phyloP scores from a whole-genome alignment of 2,888 invertebrate species.

The Corbicula japonica region DNA sequence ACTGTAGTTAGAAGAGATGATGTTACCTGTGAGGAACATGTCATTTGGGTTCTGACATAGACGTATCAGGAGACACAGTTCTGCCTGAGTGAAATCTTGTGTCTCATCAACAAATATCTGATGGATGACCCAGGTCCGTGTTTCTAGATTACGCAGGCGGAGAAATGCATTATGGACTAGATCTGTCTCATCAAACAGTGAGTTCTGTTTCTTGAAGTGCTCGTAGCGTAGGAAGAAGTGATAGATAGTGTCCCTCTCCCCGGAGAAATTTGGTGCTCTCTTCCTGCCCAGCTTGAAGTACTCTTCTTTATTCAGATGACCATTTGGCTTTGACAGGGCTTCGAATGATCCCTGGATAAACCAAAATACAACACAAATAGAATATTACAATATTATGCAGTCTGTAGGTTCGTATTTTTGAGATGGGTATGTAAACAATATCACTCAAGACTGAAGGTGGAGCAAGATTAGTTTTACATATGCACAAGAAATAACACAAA shows the following conservation, averaged over 20 bases:
- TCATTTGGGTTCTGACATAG: slow-evolving; percentile 81
- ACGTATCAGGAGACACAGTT: slow-evolving; percentile 78
- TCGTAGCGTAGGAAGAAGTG: slow-evolving; percentile 71
- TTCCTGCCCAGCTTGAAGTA: slow-evolving; percentile 76
- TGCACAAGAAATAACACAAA: too few species aligned
- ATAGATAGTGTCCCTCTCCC: slow-evolving; percentile 72
- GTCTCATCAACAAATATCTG: slow-evolving; percentile 84
- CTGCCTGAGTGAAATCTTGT: slow-evolving; percentile 84
- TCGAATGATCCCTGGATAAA: slow-evolving; percentile 77
- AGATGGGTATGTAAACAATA: too few species aligned
- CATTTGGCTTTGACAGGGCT: slow-evolving; percentile 69
- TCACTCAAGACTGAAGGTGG: too few species aligned
- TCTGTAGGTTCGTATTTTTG: too few species aligned
- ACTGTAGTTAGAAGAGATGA: not conserved
- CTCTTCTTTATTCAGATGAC: slow-evolving; percentile 68
- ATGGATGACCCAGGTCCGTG: slow-evolving; percentile 70
- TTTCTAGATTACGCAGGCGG: slow-evolving; percentile 52
- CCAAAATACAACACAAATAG: too few species aligned
- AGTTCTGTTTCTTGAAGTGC: slow-evolving; percentile 66
- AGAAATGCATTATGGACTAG: slow-evolving; percentile 68
- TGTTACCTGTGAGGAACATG: slow-evolving; percentile 80
- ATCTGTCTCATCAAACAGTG: slow-evolving; percentile 78
- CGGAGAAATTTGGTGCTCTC: slow-evolving; percentile 77
- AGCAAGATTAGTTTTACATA: too few species aligned
- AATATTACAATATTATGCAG: too few species aligned